phyloP scores from a whole-genome alignment of 2,888 invertebrate genomes.

The Schizaphis graminum region DNA sequence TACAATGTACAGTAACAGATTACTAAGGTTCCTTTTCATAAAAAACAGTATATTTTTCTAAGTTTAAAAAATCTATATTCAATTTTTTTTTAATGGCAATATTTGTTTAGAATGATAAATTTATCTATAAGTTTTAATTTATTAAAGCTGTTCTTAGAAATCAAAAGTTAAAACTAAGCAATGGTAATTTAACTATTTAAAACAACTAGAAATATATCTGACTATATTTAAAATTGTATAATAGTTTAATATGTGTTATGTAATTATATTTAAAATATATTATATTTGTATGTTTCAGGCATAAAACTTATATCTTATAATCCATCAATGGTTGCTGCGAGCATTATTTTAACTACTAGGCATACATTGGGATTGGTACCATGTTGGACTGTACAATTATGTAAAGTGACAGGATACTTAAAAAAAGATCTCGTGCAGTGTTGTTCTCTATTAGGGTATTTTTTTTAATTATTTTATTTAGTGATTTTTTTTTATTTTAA shows the following conservation, averaged over 20 bases:
- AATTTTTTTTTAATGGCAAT: no score
- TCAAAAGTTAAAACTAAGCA: background rate
- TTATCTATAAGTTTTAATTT: background rate
- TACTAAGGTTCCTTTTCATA: background rate
- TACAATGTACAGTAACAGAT: background rate
- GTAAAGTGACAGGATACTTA: constrained; percentile 71
- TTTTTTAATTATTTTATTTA: constrained; percentile 17
- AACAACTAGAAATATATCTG: background rate
- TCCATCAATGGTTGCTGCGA: constrained; percentile 74
- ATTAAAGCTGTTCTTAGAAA: background rate
- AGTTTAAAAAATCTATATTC: no score
- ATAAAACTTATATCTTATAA: constrained; percentile 72
- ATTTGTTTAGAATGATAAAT: background rate
- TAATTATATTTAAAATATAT: background rate
- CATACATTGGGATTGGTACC: constrained; percentile 71
- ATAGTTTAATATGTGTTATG: background rate
- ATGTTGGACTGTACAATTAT: constrained; percentile 73
- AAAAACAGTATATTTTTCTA: background rate
- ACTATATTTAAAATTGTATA: background rate
- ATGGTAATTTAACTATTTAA: background rate
- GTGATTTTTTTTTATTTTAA: background rate
- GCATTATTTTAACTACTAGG: constrained; percentile 73
- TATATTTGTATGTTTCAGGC: constrained; percentile 71
- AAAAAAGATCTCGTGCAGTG: constrained; percentile 64
- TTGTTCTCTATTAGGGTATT: constrained; percentile 62